A percentile compares a stretch with the other conserved stretches of the same genome.
phyloP scores from a whole-genome alignment of 2,888 invertebrate species.

The Eucriotettix oculatus region DNA sequence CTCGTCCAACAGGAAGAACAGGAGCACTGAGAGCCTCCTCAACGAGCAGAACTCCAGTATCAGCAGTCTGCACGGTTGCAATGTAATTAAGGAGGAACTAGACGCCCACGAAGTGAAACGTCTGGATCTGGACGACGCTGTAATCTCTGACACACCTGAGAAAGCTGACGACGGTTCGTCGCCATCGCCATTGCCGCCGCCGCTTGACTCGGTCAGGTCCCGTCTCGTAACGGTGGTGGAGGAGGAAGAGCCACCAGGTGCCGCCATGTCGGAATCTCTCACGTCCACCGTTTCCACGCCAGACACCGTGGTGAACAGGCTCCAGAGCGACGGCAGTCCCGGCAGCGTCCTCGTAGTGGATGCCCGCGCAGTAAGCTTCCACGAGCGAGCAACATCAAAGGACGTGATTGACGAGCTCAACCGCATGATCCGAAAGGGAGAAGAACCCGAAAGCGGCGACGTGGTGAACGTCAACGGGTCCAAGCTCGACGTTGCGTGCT shows the following conservation, averaged over 20 bases:
- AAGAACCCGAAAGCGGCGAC: slow-evolving; percentile 21
- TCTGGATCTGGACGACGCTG: neutral
- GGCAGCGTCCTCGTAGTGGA: slow-evolving; percentile 32
- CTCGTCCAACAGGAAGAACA: slow-evolving; percentile 5
- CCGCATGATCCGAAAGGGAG: slow-evolving; percentile 40
- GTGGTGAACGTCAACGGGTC: slow-evolving; percentile 18
- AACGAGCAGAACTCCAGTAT: slow-evolving; percentile 6
- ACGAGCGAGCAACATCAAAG: slow-evolving; percentile 56
- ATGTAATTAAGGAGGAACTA: neutral
- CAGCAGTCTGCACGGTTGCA: neutral
- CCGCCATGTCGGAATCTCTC: slow-evolving; percentile 42
- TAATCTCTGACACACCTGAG: neutral
- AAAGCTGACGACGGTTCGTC: neutral
- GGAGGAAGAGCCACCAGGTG: slow-evolving; percentile 35
- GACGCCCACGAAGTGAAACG: neutral
- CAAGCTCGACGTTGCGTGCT: slow-evolving; percentile 42
- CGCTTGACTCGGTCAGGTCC: neutral
- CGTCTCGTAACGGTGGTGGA: slow-evolving; percentile 34
- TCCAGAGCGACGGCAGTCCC: slow-evolving; percentile 15
- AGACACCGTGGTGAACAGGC: slow-evolving; percentile 40
- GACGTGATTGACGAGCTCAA: slow-evolving; percentile 62
- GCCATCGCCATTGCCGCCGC: neutral
- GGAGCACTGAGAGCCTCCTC: slow-evolving; percentile 2
- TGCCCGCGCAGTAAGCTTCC: slow-evolving; percentile 42
- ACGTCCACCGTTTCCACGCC: slow-evolving; percentile 52